A percentile compares a stretch with the other conserved stretches of the same genome.
Conservation (phyloP, 2,113 vertebrate genomes). For the Vireo altiloquus region DNA sequence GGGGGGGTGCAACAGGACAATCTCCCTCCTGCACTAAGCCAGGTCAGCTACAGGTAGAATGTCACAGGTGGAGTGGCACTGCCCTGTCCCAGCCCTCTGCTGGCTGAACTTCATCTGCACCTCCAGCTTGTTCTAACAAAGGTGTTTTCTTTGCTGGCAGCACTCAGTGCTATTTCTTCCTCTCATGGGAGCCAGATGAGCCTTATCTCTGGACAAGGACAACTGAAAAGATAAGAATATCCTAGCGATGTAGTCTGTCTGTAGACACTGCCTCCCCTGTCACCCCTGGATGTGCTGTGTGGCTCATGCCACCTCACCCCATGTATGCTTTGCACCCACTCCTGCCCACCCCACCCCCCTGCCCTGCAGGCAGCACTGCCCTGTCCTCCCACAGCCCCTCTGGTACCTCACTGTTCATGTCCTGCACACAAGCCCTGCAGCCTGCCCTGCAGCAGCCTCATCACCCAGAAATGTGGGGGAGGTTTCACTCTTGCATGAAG, state of each 20-base stretch:
- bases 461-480: background rate
- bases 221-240: background rate
- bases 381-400: background rate
- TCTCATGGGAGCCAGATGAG: background rate
- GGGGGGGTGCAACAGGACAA: rapidly evolving
- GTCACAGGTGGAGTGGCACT: background rate
- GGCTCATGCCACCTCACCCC: background rate
- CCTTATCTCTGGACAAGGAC: background rate
- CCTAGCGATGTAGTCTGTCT: rapidly evolving
- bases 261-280: background rate
- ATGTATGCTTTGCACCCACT: rapidly evolving
- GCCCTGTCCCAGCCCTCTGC: background rate
- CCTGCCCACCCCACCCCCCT: rapidly evolving
- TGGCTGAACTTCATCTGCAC: background rate
- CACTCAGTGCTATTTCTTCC: background rate
- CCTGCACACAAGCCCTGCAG: rapidly evolving
- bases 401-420: background rate
- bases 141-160: background rate
- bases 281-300: rapidly evolving
- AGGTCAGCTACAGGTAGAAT: no score
- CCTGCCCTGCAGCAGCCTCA: background rate
- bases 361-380: background rate
- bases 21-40: background rate
- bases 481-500: background rate
- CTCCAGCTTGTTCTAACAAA: background rate